These are phyloP conservation scores for Zoanthus sociatus DNA, from an alignment of 92 coral and sea anemone genomes.

Conservation along the genomic window DNA sequence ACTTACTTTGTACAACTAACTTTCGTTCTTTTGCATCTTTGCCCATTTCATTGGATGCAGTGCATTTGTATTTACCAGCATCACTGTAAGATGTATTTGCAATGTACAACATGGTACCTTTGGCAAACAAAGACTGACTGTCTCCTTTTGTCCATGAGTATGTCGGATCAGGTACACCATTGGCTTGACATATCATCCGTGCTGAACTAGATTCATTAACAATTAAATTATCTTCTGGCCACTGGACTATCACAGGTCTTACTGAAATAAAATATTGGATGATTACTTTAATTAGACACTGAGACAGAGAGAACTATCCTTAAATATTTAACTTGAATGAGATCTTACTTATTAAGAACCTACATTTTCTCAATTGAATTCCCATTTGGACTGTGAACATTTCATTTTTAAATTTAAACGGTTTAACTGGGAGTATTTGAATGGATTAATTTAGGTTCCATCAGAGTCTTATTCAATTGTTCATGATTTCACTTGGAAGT, in stretches of 20 bases:
- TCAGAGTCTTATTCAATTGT: too few relatives aligned
- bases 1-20: conserved; percentile 73
- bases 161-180: conserved; percentile 74
- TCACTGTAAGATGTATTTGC: conserved; percentile 61
- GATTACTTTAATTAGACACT: too few relatives aligned
- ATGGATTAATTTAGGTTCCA: too few relatives aligned
- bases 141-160: conserved; percentile 66
- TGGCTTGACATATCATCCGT: conserved; percentile 64
- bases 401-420: too few relatives aligned
- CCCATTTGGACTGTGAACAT: too few relatives aligned
- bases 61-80: conserved; percentile 68
- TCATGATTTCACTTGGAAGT: too few relatives aligned
- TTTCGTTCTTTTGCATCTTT: conserved; percentile 31
- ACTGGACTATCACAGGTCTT: conserved; percentile 52
- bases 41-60: conserved; percentile 69
- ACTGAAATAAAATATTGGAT: conserved; percentile 33
- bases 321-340: too few relatives aligned
- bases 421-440: too few relatives aligned
- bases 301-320: too few relatives aligned
- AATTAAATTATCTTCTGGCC: conserved; percentile 8
- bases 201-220: conserved; percentile 65
- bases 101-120: conserved; percentile 30
- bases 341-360: too few relatives aligned
- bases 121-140: neutral
- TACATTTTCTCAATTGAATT: too few relatives aligned